Evolutionary conservation across 2,797 vertebrate genomes (phyloP).

Genomic region (Buceros bicornis): DNA sequence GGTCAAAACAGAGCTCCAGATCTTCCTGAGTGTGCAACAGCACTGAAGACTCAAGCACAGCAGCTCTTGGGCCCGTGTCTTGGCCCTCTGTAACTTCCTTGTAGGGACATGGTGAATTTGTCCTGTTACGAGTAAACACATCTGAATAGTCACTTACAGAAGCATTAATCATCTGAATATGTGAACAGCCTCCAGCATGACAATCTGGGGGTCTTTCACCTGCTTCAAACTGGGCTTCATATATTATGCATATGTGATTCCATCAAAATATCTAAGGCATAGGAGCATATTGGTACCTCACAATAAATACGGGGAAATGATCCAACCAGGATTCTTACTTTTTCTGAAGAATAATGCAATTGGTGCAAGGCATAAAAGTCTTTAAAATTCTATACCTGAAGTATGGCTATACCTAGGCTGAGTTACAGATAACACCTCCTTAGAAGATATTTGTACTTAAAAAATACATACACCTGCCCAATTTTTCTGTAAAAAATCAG

Average conservation of each 20-base stretch:
- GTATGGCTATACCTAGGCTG: neutral
- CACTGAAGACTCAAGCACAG: neutral
- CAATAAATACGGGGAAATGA: neutral
- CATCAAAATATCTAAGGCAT: neutral
- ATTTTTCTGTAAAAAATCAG: conserved; percentile 1
- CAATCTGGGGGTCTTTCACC: accelerated
- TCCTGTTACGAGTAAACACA: neutral
- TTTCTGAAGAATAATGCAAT: neutral
- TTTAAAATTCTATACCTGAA: neutral
- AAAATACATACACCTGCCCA: neutral
- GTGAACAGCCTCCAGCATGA: neutral
- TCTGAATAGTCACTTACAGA: neutral
- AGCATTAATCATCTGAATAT: neutral
- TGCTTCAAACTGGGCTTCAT: neutral
- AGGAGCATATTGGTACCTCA: neutral
- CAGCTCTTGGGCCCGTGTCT: neutral
- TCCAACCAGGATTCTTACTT: neutral
- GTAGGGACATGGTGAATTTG: neutral
- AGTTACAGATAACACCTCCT: neutral
- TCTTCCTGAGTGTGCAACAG: neutral
- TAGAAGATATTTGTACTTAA: neutral
- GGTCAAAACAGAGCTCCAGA: neutral
- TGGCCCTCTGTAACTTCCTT: neutral
- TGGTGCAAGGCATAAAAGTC: neutral
- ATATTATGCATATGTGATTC: neutral